Conservation (phyloP, 2,888 invertebrate species). For the Timandra comae region DNA sequence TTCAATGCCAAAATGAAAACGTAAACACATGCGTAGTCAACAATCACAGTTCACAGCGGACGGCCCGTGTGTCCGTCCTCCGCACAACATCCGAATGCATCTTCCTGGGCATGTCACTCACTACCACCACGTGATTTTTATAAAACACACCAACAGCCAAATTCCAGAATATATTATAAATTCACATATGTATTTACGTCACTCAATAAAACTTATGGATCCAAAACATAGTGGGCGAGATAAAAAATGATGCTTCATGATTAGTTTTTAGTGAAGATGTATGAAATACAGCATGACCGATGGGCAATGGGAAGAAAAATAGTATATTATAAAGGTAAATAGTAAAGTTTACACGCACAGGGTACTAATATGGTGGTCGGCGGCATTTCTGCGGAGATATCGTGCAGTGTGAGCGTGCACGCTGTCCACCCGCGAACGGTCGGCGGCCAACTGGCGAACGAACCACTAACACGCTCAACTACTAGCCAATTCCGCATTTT, state of each 20-base stretch:
- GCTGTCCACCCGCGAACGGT: constrained; percentile 64
- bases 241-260: constrained; percentile 18
- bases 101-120: constrained; percentile 40
- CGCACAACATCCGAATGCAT: constrained; percentile 29
- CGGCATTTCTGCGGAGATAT: constrained; percentile 62
- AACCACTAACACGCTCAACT: constrained; percentile 47
- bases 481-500: constrained; percentile 73
- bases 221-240: constrained; percentile 29
- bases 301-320: not conserved
- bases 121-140: constrained; percentile 27
- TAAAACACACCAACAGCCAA: constrained; percentile 37
- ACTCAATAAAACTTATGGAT: constrained; percentile 30
- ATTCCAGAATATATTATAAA: constrained; percentile 29
- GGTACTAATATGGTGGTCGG: constrained; percentile 73
- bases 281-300: constrained; percentile 1
- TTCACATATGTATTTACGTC: constrained; percentile 31
- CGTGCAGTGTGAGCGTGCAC: constrained; percentile 49
- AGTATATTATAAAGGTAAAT: constrained; percentile 11
- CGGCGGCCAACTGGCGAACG: constrained; percentile 63
- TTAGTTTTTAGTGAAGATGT: constrained; percentile 13
- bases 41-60: constrained; percentile 46
- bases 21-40: constrained; percentile 60
- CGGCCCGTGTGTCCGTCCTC: constrained; percentile 27
- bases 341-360: constrained; percentile 52
- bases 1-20: constrained; percentile 65